These are phyloP conservation scores for Xiphorhynchus erythropygius DNA, from an alignment of 2,797 vertebrate species.

Conservation along the genomic window DNA sequence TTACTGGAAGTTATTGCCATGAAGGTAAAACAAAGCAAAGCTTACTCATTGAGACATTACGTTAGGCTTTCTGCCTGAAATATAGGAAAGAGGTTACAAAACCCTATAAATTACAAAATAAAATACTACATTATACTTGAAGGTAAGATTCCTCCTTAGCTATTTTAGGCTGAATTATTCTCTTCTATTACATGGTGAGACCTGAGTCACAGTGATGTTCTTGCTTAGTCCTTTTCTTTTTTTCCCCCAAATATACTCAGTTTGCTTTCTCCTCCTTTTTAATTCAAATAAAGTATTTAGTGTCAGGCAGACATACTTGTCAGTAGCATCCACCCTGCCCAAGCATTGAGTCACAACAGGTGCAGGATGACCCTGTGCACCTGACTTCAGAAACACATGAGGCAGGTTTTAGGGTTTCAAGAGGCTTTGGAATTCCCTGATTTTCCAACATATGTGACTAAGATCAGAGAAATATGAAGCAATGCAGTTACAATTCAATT, in stretches of 20 bases:
- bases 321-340: not conserved
- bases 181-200: not conserved
- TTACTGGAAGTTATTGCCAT: not conserved
- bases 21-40: not conserved
- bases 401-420: not conserved
- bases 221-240: not conserved
- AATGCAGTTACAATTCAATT: not conserved
- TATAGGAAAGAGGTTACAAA: not conserved
- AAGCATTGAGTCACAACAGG: fast-evolving
- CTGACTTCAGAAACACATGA: not conserved
- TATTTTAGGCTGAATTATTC: not conserved
- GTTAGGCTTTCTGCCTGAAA: not conserved
- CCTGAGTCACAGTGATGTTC: not conserved
- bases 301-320: not conserved
- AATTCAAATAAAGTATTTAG: not conserved
- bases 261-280: not conserved
- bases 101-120: not conserved
- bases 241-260: not conserved
- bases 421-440: not conserved
- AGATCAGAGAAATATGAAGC: not conserved
- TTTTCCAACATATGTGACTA: not conserved
- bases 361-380: not conserved
- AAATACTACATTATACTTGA: not conserved
- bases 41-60: not conserved
- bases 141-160: not conserved